Base-by-base conservation (phyloP, 2,888 invertebrate species). In the Brenthis daphne region DNA sequence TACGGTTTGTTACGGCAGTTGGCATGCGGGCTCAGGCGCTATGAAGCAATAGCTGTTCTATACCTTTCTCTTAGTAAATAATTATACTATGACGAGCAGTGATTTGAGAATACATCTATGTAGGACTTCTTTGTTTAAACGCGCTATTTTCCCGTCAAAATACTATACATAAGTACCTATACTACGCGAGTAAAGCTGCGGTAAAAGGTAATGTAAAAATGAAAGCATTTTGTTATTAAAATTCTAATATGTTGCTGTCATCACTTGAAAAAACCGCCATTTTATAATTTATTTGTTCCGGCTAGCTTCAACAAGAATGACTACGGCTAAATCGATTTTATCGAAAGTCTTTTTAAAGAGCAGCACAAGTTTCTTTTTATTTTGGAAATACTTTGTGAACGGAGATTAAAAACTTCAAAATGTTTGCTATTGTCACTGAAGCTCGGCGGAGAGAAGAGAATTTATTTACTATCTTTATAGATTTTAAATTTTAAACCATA, bases 1-100 rank as follows among this genome's bases (percentile, higher is more conserved):
- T 80, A 73, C 70, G 73, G 67, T 76, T 74, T 77, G 76, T 72
- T 68, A 66, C 65, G 54, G 70, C 61, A 68, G 58, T 55, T 43
- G 64, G 64, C 64, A 67, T 69, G 61, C 69, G 69, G 72, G 75
- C 75, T 50, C 55, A 76, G 76, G 76, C 71, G 68, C 64, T 61
- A 48, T 55, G 57, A 64, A 33, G 68, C 57, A 55, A 66, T 63
- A 51, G 68, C 48, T 56, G 33, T 60, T 57, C 63, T 54, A 50
- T 64, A 43, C 37, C 47, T 51, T 65, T 67, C 67, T 72, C 69
- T 65, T 51, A 58, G 55, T 72, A 69, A 72, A 72, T 72, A 67
- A 43, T 72, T 69, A 61, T 57, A 47, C 37, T 24, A 63, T 64
- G 12, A 63, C 29, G 37, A 47, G 47, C 16, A 37, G n/a, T 57